Conservation (phyloP, 2,113 vertebrate genomes). For the Megaceryle maxima region DNA sequence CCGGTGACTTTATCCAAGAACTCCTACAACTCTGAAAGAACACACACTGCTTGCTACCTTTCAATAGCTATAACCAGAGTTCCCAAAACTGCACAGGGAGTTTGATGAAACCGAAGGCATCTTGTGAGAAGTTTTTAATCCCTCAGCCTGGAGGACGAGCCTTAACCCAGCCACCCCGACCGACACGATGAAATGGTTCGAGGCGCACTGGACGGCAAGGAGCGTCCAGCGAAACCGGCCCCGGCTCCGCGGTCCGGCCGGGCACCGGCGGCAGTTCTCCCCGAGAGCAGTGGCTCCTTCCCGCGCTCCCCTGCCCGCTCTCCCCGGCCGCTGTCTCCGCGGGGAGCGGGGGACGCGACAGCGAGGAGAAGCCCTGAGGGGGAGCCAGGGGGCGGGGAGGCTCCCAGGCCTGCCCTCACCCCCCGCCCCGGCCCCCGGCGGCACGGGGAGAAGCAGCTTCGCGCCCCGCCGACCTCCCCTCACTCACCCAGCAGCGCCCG, state of each 20-base stretch:
- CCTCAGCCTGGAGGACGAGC: fast-evolving
- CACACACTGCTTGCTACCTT: background rate
- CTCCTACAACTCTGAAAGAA: background rate
- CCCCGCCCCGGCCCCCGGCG: background rate
- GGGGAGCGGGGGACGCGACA: background rate
- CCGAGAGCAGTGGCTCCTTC: background rate
- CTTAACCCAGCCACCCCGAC: fast-evolving
- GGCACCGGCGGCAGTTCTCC: too few relatives aligned
- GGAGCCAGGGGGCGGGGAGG: background rate
- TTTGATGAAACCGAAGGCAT: background rate
- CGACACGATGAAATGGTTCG: fast-evolving
- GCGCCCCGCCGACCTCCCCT: background rate
- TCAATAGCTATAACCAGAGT: fast-evolving
- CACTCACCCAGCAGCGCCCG: constrained; percentile 91
- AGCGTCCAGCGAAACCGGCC: background rate
- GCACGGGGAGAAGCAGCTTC: background rate
- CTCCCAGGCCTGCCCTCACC: background rate
- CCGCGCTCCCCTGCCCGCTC: background rate
- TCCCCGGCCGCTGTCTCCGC: background rate
- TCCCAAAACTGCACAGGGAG: background rate
- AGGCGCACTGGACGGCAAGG: too few relatives aligned
- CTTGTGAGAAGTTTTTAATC: fast-evolving
- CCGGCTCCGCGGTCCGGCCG: background rate
- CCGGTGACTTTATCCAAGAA: background rate
- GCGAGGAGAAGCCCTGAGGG: background rate